phyloP scores from a whole-genome alignment of 2,888 invertebrate genomes.

The Oithona nana region DNA sequence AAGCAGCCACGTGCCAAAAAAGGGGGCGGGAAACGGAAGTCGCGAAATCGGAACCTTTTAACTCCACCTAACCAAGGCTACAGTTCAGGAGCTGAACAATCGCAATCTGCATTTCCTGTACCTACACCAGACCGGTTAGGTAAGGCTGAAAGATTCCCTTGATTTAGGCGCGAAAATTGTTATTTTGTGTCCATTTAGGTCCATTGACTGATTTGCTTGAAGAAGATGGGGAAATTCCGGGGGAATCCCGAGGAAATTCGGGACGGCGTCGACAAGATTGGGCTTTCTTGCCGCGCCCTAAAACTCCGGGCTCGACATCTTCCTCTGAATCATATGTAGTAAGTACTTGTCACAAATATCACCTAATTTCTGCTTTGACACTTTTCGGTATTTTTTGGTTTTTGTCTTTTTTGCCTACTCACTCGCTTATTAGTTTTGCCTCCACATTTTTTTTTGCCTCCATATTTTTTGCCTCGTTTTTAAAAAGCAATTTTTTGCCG shows the following conservation, averaged over 20 bases:
- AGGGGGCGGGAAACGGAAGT: not conserved
- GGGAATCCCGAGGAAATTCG: not conserved
- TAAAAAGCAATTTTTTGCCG: no score
- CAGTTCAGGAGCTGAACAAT: not conserved
- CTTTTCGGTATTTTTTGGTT: no score
- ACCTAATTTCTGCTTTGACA: no score
- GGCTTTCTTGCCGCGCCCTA: not conserved
- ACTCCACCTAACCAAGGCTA: not conserved
- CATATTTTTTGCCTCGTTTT: no score
- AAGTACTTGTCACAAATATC: no score
- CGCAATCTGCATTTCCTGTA: not conserved
- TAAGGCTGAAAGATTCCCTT: no score
- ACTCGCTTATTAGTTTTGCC: no score
- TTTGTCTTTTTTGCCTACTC: no score
- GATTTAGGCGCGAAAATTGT: no score
- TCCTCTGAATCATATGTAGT: not conserved
- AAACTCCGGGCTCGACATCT: not conserved
- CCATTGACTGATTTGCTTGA: constrained; percentile 9
- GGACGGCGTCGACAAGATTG: not conserved
- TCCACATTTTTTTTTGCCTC: no score
- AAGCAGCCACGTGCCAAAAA: not conserved
- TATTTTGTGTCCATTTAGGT: not conserved
- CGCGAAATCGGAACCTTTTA: not conserved
- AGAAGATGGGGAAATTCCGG: constrained; percentile 1
- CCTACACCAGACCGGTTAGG: not conserved